A percentile compares a stretch with the other conserved stretches of the same genome.
Conservation (phyloP, 2,113 vertebrate genomes). For the Cyprinodon variegatus region DNA sequence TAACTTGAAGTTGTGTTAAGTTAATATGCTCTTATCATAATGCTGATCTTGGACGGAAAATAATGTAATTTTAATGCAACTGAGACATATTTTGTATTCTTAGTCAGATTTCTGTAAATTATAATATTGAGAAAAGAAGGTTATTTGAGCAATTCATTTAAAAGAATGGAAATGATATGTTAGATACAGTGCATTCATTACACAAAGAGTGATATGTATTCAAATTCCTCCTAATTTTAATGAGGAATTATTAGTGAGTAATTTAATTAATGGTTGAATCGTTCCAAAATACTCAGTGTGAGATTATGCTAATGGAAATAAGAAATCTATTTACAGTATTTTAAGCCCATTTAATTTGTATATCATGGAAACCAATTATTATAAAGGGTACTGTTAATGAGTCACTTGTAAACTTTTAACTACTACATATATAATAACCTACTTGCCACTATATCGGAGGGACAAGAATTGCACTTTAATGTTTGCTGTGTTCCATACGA, state of each 20-base stretch:
- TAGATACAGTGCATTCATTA: no score
- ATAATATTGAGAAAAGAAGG: background rate
- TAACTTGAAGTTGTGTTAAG: conserved; percentile 17
- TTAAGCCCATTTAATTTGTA: no score
- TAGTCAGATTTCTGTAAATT: background rate
- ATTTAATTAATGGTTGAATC: no score
- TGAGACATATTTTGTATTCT: background rate
- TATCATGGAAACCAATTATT: no score
- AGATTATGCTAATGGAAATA: no score
- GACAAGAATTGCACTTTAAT: background rate
- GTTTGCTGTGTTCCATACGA: background rate
- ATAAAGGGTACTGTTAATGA: background rate
- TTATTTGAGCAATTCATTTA: background rate
- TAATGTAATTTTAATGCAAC: background rate
- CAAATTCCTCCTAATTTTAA: background rate
- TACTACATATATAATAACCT: background rate
- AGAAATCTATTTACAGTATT: no score
- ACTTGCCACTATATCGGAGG: background rate
- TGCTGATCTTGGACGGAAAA: background rate
- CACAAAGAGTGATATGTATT: no score
- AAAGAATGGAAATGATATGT: background rate
- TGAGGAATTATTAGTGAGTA: background rate
- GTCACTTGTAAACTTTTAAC: background rate
- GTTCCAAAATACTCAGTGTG: no score
- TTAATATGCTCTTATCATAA: background rate